Base-by-base conservation (phyloP, 2,888 invertebrate genomes). In the Coenonympha glycerion region DNA sequence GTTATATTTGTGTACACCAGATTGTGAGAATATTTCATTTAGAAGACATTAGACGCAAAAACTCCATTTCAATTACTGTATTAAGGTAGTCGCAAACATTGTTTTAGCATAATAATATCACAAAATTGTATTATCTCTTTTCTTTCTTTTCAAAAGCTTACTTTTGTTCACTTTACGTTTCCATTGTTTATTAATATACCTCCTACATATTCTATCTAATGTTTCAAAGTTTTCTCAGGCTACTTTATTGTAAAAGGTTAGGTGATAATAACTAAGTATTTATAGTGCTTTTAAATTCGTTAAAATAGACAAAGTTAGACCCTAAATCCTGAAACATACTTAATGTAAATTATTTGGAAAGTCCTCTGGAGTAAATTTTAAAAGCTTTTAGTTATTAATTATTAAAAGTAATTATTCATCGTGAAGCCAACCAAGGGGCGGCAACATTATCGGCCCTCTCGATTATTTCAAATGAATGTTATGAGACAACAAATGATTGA, bases 401-500 rank as follows among this genome's bases (percentile, higher is more conserved):
- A 30, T 42, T 42, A 30, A 30, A 30, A 34, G 26, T 42, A 49
- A 24, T 42, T 34, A 42, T 36, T 42, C 15, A 21, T 28, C 42
- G 16, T 9, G 15, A 36, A 49, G 42, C 26, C 28, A 42, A 49
- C 26, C 26, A 33, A 18, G 13, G 36, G 28, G 8, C 13, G n/a
- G n/a, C n/a, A n/a, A 42, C n/a, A 49, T 33, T 44, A 45, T 16
- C 28, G 22, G 19, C 24, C 9, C 36, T 49, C 30, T 42, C 41
- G 41, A 31, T 49, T 49, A 47, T 49, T 42, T 34, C 26, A 42
- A 46, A 41, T 22, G 16, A 49, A 72, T 71, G 70, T 76, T 72
- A 76, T 74, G 71, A 74, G 66, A 66, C 69, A 69, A 69, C 71
- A 71, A 71, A 69, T 70, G 71, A 70, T 71, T 70, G 65, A 67